Evolutionary conservation across 2,113 vertebrate genomes (phyloP).

Genomic region (Porphyrio hochstetteri): DNA sequence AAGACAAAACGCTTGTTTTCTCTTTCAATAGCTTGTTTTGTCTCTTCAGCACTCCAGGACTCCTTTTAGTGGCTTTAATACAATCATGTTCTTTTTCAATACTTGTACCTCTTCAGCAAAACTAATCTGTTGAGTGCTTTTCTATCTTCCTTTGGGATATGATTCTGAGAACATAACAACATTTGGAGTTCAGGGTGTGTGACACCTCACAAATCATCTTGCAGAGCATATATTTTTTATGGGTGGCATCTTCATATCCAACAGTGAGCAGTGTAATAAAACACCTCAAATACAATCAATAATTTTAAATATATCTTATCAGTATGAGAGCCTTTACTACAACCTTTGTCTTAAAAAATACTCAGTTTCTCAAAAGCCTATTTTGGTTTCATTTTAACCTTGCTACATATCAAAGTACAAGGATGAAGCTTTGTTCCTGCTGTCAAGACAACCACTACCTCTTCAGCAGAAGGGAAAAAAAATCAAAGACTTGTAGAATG

Average conservation of each 20-base stretch:
- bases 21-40: slow-evolving; percentile 8
- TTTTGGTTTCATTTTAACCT: slow-evolving; percentile 73
- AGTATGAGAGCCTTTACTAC: slow-evolving; percentile 22
- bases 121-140: neutral
- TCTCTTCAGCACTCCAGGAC: neutral
- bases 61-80: neutral
- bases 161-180: neutral
- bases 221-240: neutral
- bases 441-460: slow-evolving; percentile 83
- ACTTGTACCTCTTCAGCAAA: slow-evolving; percentile 15
- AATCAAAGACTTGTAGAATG: slow-evolving; percentile 90
- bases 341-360: slow-evolving; percentile 68
- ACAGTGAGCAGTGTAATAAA: neutral
- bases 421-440: slow-evolving; percentile 76
- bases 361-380: slow-evolving; percentile 64
- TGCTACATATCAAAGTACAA: slow-evolving; percentile 74
- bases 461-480: slow-evolving; percentile 77
- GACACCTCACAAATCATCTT: neutral
- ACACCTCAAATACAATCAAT: neutral
- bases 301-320: neutral
- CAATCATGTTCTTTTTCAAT: neutral
- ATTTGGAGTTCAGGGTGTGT: neutral
- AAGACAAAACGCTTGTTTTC: neutral
- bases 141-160: neutral
- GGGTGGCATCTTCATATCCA: neutral